These are phyloP conservation scores for Myiothlypis chrysogaster DNA, from an alignment of 2,797 vertebrate species.

Conservation along the genomic window DNA sequence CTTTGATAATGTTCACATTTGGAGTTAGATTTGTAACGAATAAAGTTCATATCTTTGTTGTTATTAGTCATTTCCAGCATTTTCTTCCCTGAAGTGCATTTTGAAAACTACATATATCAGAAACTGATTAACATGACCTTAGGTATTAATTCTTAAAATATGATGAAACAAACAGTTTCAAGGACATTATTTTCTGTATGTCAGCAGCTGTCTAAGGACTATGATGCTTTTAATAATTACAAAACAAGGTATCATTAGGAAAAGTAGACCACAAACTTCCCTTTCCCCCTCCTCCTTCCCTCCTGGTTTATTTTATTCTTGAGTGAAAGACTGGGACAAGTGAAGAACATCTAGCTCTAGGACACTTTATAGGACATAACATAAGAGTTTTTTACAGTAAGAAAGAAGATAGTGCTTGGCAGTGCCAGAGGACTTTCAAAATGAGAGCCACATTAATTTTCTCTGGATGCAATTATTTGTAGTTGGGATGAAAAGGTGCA, in stretches of 20 bases:
- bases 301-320: background rate
- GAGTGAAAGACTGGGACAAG: background rate
- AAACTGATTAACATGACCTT: slow-evolving; percentile 81
- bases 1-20: slow-evolving; percentile 49
- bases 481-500: slow-evolving; percentile 11
- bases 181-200: slow-evolving; percentile 72
- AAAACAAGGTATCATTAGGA: slow-evolving; percentile 55
- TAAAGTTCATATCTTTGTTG: slow-evolving; percentile 75
- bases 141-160: slow-evolving; percentile 77
- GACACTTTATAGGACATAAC: background rate
- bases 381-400: background rate
- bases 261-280: slow-evolving; percentile 47
- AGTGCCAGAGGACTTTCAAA: slow-evolving; percentile 42
- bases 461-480: slow-evolving; percentile 17
- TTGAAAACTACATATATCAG: slow-evolving; percentile 79
- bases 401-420: background rate
- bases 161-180: slow-evolving; percentile 76
- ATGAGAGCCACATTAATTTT: slow-evolving; percentile 39
- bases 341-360: slow-evolving; percentile 42
- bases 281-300: background rate
- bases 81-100: slow-evolving; percentile 76
- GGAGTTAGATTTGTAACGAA: slow-evolving; percentile 47
- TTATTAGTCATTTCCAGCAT: slow-evolving; percentile 72
- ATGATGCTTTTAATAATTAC: slow-evolving; percentile 71
- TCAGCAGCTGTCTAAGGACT: slow-evolving; percentile 74